These are phyloP conservation scores for Phoenicopterus ruber DNA, from an alignment of 2,113 vertebrate species.

Conservation along the genomic window DNA sequence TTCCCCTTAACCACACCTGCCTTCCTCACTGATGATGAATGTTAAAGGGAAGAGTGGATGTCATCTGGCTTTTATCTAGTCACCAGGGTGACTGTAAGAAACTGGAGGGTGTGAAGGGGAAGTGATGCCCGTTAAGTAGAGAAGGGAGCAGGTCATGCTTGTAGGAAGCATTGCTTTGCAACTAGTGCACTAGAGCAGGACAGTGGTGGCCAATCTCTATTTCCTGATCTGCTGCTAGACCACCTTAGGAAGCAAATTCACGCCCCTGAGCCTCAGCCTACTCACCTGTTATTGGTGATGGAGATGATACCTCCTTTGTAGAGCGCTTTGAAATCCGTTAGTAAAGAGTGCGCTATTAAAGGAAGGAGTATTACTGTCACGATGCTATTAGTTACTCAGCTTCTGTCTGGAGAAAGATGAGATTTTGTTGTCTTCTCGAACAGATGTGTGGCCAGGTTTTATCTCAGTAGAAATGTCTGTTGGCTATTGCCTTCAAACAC, in stretches of 20 bases:
- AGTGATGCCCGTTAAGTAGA: background rate
- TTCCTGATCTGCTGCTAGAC: background rate
- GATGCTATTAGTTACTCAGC: background rate
- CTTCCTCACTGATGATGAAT: background rate
- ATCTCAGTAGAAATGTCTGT: background rate
- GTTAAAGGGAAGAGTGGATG: background rate
- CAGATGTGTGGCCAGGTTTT: background rate
- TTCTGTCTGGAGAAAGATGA: background rate
- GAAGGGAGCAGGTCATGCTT: background rate
- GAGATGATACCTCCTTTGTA: background rate
- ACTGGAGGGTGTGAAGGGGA: background rate
- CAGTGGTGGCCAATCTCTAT: background rate
- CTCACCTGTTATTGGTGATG: background rate
- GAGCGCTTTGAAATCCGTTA: background rate
- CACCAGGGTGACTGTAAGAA: background rate
- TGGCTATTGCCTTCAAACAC: background rate
- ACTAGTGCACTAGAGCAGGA: background rate
- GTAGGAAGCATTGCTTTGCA: background rate
- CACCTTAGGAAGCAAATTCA: background rate
- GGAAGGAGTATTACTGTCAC: background rate
- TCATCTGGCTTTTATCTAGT: background rate
- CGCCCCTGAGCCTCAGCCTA: background rate
- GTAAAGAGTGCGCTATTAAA: background rate
- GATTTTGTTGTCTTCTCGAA: background rate
- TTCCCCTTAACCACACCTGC: background rate